Evolutionary conservation across 30 jellyfish, hydroid and myxozoan genomes (phyloP).

Genomic region (Turritopsis dohrnii): DNA sequence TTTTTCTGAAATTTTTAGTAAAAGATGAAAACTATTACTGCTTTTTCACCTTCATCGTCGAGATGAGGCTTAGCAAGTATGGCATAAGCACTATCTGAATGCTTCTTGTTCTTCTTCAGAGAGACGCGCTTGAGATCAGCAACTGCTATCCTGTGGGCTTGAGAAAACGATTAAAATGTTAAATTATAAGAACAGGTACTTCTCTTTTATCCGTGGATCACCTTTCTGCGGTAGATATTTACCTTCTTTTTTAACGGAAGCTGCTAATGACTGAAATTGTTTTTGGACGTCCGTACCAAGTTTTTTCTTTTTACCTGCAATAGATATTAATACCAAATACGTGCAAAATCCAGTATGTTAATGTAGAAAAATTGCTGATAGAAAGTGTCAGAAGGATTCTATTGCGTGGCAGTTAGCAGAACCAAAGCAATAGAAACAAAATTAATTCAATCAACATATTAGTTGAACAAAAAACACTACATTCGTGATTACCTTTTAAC

Average conservation of each 20-base stretch:
- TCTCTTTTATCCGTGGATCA: too few species aligned
- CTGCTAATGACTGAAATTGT: constrained; percentile 11
- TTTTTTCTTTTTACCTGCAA: constrained; percentile 3
- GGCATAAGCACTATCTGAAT: not conserved
- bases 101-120: not conserved
- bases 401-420: too few species aligned
- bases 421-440: too few species aligned
- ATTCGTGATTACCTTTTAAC: not conserved
- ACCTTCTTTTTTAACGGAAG: constrained; percentile 11
- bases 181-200: too few species aligned
- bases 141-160: not conserved
- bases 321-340: not conserved
- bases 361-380: not conserved
- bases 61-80: not conserved
- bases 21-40: too few species aligned
- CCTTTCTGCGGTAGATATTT: not conserved
- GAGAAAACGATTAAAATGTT: not conserved
- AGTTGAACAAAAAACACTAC: too few species aligned
- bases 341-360: not conserved
- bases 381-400: too few species aligned
- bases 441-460: too few species aligned
- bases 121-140: not conserved
- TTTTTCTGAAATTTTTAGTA: too few species aligned
- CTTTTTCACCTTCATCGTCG: not conserved
- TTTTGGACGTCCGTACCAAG: not conserved